Evolutionary conservation across 2,888 invertebrate species (phyloP), one percentile per base, ranked within the genome.

Genomic region (Callosobruchus maculatus): DNA sequence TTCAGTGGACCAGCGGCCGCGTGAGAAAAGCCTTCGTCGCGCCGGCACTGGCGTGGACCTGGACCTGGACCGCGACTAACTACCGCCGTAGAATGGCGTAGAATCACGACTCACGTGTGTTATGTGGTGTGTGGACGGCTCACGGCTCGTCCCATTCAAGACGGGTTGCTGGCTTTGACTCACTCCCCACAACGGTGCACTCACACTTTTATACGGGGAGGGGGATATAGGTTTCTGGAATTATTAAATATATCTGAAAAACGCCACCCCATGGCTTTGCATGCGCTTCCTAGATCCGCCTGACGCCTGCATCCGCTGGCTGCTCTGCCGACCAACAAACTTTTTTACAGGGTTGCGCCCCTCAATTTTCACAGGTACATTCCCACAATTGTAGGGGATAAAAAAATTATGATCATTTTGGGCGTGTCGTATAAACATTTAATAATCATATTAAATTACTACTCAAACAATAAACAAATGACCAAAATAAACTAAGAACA

Each of bases 171-270:
- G 79, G 77, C 79, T 80, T 82, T 81, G 82, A 83, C 84, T 84
- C 82, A 78, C 80, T 82, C 82, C 81, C 81, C 80, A 79, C 79
- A 77, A 80, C 79, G 77, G 81, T 80, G 74, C 81, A 82, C 83
- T 84, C 83, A 49, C 75, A 75, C 75, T 75, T 85, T 84, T 81
- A 81, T 79, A 83, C 78, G 80, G 22, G 68, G 20, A 67, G 67
- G 68, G 68, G 68, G 22, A 68, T 68, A 21, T 68, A 68, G 68
- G 21, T 68, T 68, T 68, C 68, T 21, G 68, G 68, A 68, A 68
- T 68, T 68, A 49, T 7, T 49, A 49, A 49, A 49, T 49, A 49
- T 49, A 49, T 49, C 49, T 49, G 49, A 49, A 49, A 49, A 49
- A 49, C 49, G 49, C 49, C 49, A 49, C 49, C 49, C 49, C 49